These are phyloP conservation scores for Halcyon leucocephala DNA, from an alignment of 2,797 vertebrate species.

Conservation along the genomic window DNA sequence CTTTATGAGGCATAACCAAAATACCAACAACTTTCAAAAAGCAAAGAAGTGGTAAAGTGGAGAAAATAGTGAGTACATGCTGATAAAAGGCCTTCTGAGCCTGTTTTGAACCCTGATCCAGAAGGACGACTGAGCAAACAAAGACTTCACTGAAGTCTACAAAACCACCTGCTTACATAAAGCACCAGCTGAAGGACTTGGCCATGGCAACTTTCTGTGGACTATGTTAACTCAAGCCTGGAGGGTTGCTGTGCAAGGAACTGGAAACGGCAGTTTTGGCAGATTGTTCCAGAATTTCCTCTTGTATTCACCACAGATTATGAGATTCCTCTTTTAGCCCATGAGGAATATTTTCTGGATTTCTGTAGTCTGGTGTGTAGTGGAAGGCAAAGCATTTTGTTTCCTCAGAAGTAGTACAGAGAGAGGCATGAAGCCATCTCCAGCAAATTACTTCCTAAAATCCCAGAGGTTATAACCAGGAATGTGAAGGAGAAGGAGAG, in stretches of 20 bases:
- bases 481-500: accelerated
- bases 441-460: not conserved
- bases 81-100: not conserved
- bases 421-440: not conserved
- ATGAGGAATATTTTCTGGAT: not conserved
- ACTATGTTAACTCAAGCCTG: not conserved
- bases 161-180: not conserved
- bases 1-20: not conserved
- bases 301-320: not conserved
- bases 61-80: not conserved
- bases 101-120: not conserved
- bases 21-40: not conserved
- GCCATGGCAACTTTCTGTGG: not conserved
- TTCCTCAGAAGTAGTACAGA: not conserved
- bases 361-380: not conserved
- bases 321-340: not conserved
- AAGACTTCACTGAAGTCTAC: not conserved
- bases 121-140: not conserved
- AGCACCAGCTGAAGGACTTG: not conserved
- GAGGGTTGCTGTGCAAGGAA: not conserved
- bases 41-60: not conserved
- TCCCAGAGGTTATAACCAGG: not conserved
- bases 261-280: not conserved
- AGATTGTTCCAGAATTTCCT: not conserved
- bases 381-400: not conserved